Evolutionary conservation across 2,888 invertebrate genomes (phyloP).

Genomic region (Trachelus stipa): DNA sequence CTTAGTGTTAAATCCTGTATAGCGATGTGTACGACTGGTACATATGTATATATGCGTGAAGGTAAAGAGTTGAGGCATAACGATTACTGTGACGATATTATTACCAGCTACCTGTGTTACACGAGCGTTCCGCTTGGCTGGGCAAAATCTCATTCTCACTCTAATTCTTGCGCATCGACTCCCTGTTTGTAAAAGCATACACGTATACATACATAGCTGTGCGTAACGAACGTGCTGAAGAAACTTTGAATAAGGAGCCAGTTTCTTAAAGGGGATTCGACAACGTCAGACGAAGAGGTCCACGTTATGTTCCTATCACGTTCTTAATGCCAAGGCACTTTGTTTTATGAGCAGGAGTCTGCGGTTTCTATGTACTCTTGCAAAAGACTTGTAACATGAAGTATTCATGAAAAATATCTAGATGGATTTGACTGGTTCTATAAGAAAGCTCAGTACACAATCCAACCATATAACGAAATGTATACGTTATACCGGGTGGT

Average conservation of each 20-base stretch:
- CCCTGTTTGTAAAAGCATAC: background rate
- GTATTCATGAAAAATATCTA: background rate
- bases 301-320: background rate
- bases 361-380: background rate
- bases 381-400: background rate
- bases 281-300: slow-evolving; percentile 7
- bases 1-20: background rate
- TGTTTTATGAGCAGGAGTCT: background rate
- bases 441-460: background rate
- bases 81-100: background rate
- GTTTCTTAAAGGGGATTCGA: background rate
- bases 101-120: slow-evolving; percentile 37
- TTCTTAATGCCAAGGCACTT: slow-evolving; percentile 6
- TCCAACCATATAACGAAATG: background rate
- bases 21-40: background rate
- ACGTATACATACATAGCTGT: background rate
- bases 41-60: background rate
- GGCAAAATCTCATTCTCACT: slow-evolving; percentile 31
- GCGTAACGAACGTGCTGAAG: background rate
- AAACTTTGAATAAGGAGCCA: background rate
- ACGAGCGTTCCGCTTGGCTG: slow-evolving; percentile 34
- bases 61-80: background rate
- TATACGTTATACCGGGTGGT: background rate
- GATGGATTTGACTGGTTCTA: background rate
- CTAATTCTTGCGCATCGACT: slow-evolving; percentile 6